Percentiles rank a stretch among this genome's conserved stretches.
These are phyloP conservation scores for Hiodon tergisus DNA, from an alignment of 2,113 vertebrate genomes.

Conservation along the genomic window DNA sequence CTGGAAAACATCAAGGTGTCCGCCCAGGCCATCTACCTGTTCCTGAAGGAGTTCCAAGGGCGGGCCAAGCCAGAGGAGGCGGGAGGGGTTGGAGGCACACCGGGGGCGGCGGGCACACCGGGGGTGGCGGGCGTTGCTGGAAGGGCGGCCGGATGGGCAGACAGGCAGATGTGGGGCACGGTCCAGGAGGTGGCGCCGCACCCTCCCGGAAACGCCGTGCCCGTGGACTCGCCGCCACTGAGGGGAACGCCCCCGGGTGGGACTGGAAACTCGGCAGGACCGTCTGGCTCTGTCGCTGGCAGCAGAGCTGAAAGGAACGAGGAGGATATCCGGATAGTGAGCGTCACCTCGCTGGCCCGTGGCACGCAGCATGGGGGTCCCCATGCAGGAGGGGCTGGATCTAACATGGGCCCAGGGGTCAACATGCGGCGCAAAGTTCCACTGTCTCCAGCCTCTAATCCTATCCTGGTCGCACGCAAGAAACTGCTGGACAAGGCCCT, in stretches of 20 bases:
- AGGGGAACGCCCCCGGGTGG: constrained; percentile 29
- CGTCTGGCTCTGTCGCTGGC: not conserved
- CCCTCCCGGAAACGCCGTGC: constrained; percentile 36
- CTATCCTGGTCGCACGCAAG: constrained; percentile 63
- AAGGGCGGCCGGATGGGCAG: constrained; percentile 51
- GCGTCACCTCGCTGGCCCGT: constrained; percentile 62
- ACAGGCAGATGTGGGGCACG: constrained; percentile 54
- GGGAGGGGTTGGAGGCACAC: not conserved
- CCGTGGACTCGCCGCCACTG: constrained; percentile 40
- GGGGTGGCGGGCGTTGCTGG: constrained; percentile 13
- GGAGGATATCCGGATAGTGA: constrained; percentile 64
- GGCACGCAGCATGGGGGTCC: constrained; percentile 28
- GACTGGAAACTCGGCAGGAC: not conserved
- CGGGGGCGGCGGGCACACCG: not conserved
- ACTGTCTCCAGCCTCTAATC: constrained; percentile 50
- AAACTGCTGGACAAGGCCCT: constrained; percentile 65
- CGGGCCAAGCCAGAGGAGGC: constrained; percentile 49
- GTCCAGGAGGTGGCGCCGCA: constrained; percentile 44
- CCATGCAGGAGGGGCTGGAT: constrained; percentile 34
- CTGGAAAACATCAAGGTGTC: constrained; percentile 77
- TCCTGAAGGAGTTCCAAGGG: constrained; percentile 69
- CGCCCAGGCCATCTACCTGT: constrained; percentile 74
- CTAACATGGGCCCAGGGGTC: constrained; percentile 13
- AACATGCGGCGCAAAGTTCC: constrained; percentile 43
- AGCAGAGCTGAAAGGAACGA: constrained; percentile 39